These are phyloP conservation scores for Otis tarda DNA, from an alignment of 2,113 vertebrate genomes.

Conservation along the genomic window DNA sequence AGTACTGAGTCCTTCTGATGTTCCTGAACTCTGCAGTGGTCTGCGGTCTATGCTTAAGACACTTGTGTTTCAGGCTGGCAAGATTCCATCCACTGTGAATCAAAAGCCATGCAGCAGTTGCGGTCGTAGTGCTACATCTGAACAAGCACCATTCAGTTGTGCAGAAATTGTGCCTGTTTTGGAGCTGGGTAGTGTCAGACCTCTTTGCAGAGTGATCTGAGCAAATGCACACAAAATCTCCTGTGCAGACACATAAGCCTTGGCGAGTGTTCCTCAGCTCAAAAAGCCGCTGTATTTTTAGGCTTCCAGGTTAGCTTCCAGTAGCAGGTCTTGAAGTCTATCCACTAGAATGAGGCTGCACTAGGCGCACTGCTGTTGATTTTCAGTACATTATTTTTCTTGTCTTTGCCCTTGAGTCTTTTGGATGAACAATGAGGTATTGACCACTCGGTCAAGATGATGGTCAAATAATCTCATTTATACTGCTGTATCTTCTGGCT, in stretches of 20 bases:
- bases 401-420: background rate
- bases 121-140: background rate
- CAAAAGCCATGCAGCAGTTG: background rate
- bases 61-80: background rate
- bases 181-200: background rate
- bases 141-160: background rate
- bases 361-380: background rate
- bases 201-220: background rate
- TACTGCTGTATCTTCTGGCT: background rate
- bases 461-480: conserved; percentile 27
- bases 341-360: background rate
- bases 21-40: background rate
- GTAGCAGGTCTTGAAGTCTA: background rate
- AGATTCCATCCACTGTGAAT: background rate
- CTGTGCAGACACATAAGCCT: background rate
- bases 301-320: background rate
- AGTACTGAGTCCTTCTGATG: background rate
- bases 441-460: background rate
- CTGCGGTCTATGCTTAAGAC: background rate
- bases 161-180: background rate
- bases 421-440: background rate
- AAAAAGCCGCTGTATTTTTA: background rate
- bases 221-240: background rate
- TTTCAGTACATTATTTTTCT: background rate
- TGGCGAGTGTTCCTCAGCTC: background rate